A percentile compares a stretch with the other conserved stretches of the same genome.
phyloP scores from a whole-genome alignment of 1,140 invertebrate genomes.

The Neodiprion pinetum region DNA sequence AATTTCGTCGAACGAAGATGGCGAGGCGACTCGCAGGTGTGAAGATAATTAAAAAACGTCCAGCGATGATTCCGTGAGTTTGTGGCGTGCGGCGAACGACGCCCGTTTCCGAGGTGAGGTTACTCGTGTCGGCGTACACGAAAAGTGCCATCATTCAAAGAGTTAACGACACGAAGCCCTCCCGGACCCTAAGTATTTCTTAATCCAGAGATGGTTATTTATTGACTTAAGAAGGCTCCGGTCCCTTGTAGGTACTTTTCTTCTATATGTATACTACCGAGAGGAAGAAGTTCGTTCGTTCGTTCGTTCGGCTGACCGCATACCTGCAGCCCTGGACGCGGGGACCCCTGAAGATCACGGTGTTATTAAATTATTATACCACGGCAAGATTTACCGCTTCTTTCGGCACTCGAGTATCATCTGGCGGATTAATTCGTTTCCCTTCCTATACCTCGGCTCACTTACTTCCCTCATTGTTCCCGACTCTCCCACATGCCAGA shows the following conservation, averaged over 20 bases:
- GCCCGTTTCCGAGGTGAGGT: not conserved
- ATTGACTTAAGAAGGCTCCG: not conserved
- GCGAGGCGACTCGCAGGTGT: too few relatives aligned
- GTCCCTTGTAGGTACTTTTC: not conserved
- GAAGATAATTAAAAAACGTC: conserved; percentile 6
- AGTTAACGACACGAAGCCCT: not conserved
- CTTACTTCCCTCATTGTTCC: too few relatives aligned
- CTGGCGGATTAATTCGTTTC: not conserved
- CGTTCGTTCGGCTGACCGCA: too few relatives aligned
- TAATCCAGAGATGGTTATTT: conserved; percentile 2
- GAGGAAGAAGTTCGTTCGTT: not conserved
- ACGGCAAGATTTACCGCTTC: not conserved
- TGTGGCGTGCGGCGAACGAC: not conserved
- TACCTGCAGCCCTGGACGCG: too few relatives aligned
- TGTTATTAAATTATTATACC: conserved; percentile 1
- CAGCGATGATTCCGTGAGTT: conserved; percentile 35
- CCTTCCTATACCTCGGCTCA: not conserved
- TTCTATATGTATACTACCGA: not conserved
- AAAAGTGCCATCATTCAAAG: conserved; percentile 1
- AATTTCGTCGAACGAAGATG: too few relatives aligned
- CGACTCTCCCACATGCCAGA: too few relatives aligned
- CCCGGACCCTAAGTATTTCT: conserved; percentile 4
- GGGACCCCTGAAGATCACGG: too few relatives aligned
- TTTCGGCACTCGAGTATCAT: not conserved
- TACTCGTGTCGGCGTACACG: not conserved